Evolutionary conservation across 2,113 vertebrate genomes (phyloP).

Genomic region (Phalacrocorax aristotelis): DNA sequence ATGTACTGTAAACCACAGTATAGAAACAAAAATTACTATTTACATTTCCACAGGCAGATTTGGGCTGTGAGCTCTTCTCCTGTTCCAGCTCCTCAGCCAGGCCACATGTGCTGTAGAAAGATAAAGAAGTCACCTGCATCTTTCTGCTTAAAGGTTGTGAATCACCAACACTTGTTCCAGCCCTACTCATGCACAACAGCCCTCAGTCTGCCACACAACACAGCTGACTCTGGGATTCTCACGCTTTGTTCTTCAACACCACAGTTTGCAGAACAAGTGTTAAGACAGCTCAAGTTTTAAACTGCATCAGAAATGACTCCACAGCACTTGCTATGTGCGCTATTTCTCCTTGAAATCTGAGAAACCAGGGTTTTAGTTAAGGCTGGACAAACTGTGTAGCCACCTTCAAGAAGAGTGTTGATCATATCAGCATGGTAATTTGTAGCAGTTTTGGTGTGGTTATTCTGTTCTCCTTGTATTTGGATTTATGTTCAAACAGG

Average conservation of each 20-base stretch:
- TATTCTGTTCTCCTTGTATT: not conserved
- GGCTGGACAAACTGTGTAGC: not conserved
- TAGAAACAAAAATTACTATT: constrained; percentile 10
- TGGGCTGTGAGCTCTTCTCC: constrained; percentile 72
- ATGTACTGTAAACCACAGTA: not conserved
- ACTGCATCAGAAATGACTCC: not conserved
- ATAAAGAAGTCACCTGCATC: not conserved
- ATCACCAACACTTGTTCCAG: not conserved
- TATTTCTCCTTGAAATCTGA: not conserved
- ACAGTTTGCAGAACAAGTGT: not conserved
- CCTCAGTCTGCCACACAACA: accelerated
- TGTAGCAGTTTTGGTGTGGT: not conserved
- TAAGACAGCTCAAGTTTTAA: not conserved
- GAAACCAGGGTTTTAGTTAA: not conserved
- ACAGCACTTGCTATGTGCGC: not conserved
- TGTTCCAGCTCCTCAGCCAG: constrained; percentile 91
- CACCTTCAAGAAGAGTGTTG: not conserved
- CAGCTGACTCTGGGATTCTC: not conserved
- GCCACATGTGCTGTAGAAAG: constrained; percentile 84
- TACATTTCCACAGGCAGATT: constrained; percentile 94
- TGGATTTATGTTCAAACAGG: not conserved
- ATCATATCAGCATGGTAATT: accelerated
- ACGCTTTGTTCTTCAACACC: not conserved
- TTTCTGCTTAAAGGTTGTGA: not conserved
- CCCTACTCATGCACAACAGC: not conserved